A percentile compares a stretch with the other conserved stretches of the same genome.
Conservation (phyloP, 1,140 invertebrate genomes). For the Aphelenchoides avenae region DNA sequence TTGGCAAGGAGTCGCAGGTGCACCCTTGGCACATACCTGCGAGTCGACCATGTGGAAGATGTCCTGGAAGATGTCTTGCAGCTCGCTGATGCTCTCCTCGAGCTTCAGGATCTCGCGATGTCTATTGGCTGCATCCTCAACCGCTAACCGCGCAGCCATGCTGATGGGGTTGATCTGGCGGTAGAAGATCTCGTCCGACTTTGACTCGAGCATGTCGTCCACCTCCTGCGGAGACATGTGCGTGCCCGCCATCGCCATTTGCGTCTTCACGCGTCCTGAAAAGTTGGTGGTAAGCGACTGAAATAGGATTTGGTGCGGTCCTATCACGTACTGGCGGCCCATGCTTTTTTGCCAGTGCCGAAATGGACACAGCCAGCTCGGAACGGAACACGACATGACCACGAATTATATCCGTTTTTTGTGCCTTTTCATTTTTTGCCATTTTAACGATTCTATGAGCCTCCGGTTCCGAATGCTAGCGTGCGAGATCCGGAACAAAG, state of each 20-base stretch:
- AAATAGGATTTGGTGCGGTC: neutral
- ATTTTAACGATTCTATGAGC: too few relatives aligned
- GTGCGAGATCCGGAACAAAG: too few relatives aligned
- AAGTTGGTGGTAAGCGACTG: neutral
- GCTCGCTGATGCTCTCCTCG: constrained; percentile 36
- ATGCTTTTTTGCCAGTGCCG: neutral
- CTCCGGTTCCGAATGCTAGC: too few relatives aligned
- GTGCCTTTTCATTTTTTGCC: too few relatives aligned
- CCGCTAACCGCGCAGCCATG: constrained; percentile 22
- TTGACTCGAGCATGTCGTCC: constrained; percentile 40
- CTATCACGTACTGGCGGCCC: neutral
- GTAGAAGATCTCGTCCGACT: constrained; percentile 42
- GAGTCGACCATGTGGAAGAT: constrained; percentile 25
- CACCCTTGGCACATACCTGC: constrained; percentile 26
- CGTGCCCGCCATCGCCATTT: constrained; percentile 38
- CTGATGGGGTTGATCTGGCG: constrained; percentile 31
- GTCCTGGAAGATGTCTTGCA: constrained; percentile 39
- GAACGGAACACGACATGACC: too few relatives aligned
- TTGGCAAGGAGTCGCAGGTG: too few relatives aligned
- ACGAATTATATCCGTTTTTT: too few relatives aligned
- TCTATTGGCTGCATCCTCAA: constrained; percentile 36
- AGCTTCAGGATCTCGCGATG: constrained; percentile 35
- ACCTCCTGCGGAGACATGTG: constrained; percentile 23
- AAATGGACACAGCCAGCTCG: too few relatives aligned
- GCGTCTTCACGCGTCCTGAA: constrained; percentile 45